These are phyloP conservation scores for Falco naumanni DNA, from an alignment of 2,797 vertebrate genomes.

Conservation along the genomic window DNA sequence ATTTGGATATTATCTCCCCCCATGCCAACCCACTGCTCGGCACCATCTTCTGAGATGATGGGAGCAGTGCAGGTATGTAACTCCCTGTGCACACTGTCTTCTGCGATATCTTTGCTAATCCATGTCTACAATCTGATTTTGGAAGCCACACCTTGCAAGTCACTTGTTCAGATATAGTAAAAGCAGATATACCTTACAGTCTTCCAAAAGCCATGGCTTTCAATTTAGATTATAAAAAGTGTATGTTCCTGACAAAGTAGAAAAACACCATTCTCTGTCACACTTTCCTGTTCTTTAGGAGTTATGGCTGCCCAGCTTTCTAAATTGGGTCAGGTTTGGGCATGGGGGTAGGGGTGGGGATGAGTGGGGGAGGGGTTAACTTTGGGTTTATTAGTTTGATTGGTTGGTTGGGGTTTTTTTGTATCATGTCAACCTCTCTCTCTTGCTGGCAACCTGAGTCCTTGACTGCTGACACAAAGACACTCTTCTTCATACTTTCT, in stretches of 20 bases:
- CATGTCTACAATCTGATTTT: neutral
- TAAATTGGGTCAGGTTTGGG: neutral
- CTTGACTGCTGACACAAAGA: neutral
- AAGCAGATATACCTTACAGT: neutral
- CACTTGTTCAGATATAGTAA: neutral
- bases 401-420: neutral
- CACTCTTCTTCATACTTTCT: neutral
- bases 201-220: neutral
- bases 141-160: neutral
- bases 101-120: neutral
- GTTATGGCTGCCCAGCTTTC: neutral
- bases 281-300: neutral
- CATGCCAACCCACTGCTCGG: fast-evolving
- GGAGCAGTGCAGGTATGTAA: neutral
- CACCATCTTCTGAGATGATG: fast-evolving
- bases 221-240: neutral
- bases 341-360: too few species aligned
- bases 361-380: too few species aligned
- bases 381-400: too few species aligned
- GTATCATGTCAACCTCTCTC: neutral
- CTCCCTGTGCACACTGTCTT: neutral
- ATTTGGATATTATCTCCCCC: neutral
- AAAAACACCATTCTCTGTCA: neutral
- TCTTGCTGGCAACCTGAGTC: neutral
- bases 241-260: fast-evolving